A percentile compares a stretch with the other conserved stretches of the same genome.
phyloP scores from a whole-genome alignment of 2,888 invertebrate species.

The Aleiodes testaceus region DNA sequence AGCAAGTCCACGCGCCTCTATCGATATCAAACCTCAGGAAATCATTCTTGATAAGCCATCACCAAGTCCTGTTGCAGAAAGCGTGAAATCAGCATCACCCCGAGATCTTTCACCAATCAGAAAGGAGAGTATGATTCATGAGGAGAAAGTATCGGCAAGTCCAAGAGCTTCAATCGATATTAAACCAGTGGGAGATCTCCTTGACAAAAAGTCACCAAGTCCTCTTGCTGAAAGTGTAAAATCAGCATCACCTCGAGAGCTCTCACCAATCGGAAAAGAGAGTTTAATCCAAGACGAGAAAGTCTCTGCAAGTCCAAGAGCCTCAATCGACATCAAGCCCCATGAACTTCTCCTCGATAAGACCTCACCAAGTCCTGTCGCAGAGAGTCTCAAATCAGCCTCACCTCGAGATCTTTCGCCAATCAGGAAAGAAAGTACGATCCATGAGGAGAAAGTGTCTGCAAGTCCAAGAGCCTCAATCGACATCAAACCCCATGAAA shows the following conservation, averaged over 20 bases:
- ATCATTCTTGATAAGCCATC: constrained; percentile 34
- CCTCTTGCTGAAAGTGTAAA: not conserved
- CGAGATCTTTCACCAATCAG: constrained; percentile 11
- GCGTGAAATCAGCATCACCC: constrained; percentile 8
- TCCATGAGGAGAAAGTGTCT: constrained; percentile 30
- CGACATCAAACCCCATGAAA: not conserved
- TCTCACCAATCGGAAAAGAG: not conserved
- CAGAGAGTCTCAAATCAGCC: constrained; percentile 4
- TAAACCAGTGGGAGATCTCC: too few relatives aligned
- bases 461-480: constrained; percentile 5
- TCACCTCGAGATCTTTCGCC: not conserved
- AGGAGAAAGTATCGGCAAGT: constrained; percentile 27
- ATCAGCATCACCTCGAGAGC: not conserved
- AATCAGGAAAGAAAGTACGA: constrained; percentile 20
- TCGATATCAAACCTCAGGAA: constrained; percentile 53
- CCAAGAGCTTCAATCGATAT: too few relatives aligned
- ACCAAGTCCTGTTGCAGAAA: not conserved
- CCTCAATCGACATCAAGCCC: constrained; percentile 1
- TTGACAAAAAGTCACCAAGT: constrained; percentile 32
- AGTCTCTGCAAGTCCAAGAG: constrained; percentile 8
- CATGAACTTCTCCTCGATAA: constrained; percentile 5
- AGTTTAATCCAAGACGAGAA: constrained; percentile 24
- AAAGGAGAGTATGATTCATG: not conserved
- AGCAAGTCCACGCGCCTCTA: constrained; percentile 54
- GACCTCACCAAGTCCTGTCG: constrained; percentile 43